Base-by-base conservation (phyloP, 2,888 invertebrate species). In the Aphrophora alni region DNA sequence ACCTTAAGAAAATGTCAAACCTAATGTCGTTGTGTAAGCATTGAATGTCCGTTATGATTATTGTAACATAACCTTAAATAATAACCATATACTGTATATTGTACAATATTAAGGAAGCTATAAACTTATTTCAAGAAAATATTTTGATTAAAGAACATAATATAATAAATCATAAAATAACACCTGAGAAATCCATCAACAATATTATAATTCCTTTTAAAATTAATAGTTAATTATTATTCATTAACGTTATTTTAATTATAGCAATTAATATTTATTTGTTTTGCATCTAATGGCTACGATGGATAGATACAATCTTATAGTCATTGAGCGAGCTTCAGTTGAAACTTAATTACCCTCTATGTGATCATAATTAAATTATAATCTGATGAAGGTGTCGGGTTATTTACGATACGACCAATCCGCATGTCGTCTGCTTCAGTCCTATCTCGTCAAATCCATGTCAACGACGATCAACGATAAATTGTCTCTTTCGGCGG, bases 341-440 rank as follows among this genome's bases (percentile, higher is more conserved):
- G 12, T 59, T 21, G 21, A 59, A 59, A 59, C 21, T 79, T 79
- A 79, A 74, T 79, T 79, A 79, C 59, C 28, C 78, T 74, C 59
- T 74, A 68, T 74, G 78, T 68, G 74, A 79, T 79, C 78, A 79
- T 79, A 79, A 79, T 79, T 79, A 79, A 79, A 74, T 79, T 79
- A 79, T 69, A 79, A 79, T 79, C 78, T 68, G 78, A 79, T 78
- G 72, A 81, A 72, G 25, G 28, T 38, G 71, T 17, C 1, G 75
- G n/a, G 21, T 21, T 59, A 59, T 59, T 59, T 59, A 59, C 59
- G 59, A 59, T 4, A 5, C 10, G 2, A 5, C 59, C 14, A 5
- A 5, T n/a, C 14, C 59, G 21, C 2, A n/a, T 21, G 59, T 3
- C 21, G 14, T n/a, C 59, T 21, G 44, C 44, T 8, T 44, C 10